Base-by-base conservation (phyloP, 2,113 vertebrate species). In the Tyrannus savana region DNA sequence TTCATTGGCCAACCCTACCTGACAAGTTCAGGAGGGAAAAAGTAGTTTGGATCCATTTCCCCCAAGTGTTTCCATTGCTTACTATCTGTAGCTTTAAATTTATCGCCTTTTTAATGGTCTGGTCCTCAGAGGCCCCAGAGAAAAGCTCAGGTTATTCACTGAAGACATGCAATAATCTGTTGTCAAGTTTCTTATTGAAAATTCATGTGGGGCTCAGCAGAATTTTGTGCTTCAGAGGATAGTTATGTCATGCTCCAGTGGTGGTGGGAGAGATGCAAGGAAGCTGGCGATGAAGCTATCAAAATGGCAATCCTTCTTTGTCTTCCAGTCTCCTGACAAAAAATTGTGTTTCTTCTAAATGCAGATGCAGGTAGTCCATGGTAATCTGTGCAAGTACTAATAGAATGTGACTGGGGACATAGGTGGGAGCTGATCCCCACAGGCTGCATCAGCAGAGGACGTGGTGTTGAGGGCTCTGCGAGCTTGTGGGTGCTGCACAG, bases 161-260 rank as follows among this genome's bases (percentile, higher is more conserved):
- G 50, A 79, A 87, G 78, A 62, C 21, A n/a, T 86, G 63, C 14
- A 80, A 85, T 84, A 94, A 94, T 46, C 53, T 73, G 16, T 83
- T 94, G 69, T 76, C 71, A 89, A 28, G 80, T 85, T 94, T 94
- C 53, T 80, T 64, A 73, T 4, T 77, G 63, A 95, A 95, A 94
- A 91, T 76, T 37, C 41, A 33, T 16, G 24, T 23, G 14, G 19
- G 12, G 25, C 46, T 91, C 71, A 72, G 67, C 46, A 91, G 81
- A 93, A 89, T 64, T 66, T 73, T 75, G 49, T 74, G 46, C 50
- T 93, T 87, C 67, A 68, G 74, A 87, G 66, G 33, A 58, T 4
- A 79, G 44, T 62, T 60, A 66, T 73, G 62, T 68, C 62, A 49
- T 66, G 31, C 37, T 84, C 69, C 41, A 39, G 19, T 68, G 33